These are phyloP conservation scores for Brachionus rotundiformis DNA, from an alignment of 1,140 invertebrate species.

Conservation along the genomic window DNA sequence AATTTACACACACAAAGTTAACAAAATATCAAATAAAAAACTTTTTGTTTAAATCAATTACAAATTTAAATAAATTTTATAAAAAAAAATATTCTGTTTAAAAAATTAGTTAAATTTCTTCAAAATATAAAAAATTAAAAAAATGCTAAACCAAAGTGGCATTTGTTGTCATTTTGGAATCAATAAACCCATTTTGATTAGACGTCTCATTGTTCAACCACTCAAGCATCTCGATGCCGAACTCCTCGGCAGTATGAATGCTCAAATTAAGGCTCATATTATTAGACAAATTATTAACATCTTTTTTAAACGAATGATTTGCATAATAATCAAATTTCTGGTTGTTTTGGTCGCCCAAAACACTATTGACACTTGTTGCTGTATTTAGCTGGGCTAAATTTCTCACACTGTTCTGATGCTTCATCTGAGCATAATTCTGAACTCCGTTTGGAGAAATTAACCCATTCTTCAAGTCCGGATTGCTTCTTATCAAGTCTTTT, in stretches of 20 bases:
- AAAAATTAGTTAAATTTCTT: not conserved
- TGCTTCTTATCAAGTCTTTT: conserved; percentile 34
- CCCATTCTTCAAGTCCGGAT: conserved; percentile 45
- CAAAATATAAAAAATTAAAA: not conserved
- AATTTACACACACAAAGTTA: not conserved
- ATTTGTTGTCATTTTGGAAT: conserved; percentile 32
- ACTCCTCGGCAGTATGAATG: conserved; percentile 50
- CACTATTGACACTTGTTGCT: not conserved
- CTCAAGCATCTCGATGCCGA: conserved; percentile 47
- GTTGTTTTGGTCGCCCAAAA: not conserved
- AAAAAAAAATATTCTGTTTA: not conserved
- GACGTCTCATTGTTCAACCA: conserved; percentile 49
- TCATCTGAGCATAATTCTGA: not conserved
- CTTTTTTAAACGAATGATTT: conserved; percentile 34
- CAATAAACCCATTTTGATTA: not conserved
- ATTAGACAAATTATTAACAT: conserved; percentile 37
- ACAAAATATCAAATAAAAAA: conserved; percentile 1
- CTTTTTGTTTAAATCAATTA: not conserved
- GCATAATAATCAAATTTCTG: conserved; percentile 36
- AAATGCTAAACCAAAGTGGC: conserved; percentile 22
- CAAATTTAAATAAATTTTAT: not conserved
- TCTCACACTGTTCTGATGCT: not conserved
- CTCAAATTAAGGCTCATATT: conserved; percentile 46
- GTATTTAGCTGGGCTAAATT: conserved; percentile 22
- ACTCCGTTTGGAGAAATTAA: not conserved